Conservation (phyloP, 2,888 invertebrate genomes). For the Caenorhabditis drosophilae region DNA sequence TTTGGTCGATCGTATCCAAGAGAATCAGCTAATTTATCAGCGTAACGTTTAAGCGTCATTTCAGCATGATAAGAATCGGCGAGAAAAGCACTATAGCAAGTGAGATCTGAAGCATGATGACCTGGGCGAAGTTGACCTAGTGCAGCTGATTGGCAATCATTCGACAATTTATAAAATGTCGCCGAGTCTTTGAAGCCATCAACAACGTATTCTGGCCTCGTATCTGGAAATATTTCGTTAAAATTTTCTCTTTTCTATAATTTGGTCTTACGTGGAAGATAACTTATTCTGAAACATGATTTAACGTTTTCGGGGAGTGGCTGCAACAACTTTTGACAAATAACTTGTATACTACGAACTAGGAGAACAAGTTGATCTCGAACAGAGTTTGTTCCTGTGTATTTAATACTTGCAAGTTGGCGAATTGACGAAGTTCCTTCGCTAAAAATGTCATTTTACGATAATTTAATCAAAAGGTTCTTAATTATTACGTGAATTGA, state of each 20-base stretch:
- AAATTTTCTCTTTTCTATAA: too few species aligned
- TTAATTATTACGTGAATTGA: neutral
- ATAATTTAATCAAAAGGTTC: too few species aligned
- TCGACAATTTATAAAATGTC: constrained; percentile 1
- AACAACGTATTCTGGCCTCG: neutral
- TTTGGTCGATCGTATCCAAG: constrained; percentile 5
- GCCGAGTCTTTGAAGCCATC: constrained; percentile 7
- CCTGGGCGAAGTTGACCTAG: constrained; percentile 19
- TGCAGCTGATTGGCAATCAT: constrained; percentile 6
- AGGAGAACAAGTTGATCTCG: constrained; percentile 14
- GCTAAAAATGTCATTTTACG: too few species aligned
- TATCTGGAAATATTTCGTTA: constrained; percentile 1
- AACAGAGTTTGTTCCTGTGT: constrained; percentile 2
- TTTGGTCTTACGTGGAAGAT: constrained; percentile 2
- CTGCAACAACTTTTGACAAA: constrained; percentile 7
- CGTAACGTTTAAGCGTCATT: constrained; percentile 1
- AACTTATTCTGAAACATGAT: constrained; percentile 8
- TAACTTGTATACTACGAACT: constrained; percentile 7
- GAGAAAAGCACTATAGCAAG: constrained; percentile 11
- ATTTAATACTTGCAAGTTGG: neutral
- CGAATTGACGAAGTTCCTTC: neutral
- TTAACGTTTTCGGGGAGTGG: constrained; percentile 5
- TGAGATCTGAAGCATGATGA: constrained; percentile 10
- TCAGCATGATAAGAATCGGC: constrained; percentile 10
- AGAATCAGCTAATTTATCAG: constrained; percentile 10